Evolutionary conservation across 2,113 vertebrate genomes (phyloP).

Genomic region (Struthio camelus): DNA sequence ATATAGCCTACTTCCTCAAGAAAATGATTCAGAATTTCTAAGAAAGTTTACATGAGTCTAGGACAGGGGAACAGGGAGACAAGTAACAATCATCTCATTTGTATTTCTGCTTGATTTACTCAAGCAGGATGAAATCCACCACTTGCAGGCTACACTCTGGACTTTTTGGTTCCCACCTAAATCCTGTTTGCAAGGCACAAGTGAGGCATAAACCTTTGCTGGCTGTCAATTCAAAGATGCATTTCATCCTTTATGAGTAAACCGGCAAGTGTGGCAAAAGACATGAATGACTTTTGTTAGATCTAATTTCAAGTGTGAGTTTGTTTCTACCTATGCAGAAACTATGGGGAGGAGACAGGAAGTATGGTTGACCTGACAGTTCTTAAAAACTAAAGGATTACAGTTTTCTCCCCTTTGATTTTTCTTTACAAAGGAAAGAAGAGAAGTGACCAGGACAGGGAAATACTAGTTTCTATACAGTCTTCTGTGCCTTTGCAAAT

Average conservation of each 20-base stretch:
- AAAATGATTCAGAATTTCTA: not conserved
- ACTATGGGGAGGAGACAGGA: not conserved
- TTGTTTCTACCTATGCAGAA: not conserved
- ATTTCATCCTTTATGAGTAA: not conserved
- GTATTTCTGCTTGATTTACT: not conserved
- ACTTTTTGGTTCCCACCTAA: not conserved
- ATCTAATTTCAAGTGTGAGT: not conserved
- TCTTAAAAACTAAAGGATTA: conserved; percentile 19
- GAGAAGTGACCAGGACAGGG: not conserved
- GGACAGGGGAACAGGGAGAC: not conserved
- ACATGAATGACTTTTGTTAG: not conserved
- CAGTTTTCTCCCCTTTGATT: not conserved
- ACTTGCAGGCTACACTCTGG: not conserved
- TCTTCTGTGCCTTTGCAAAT: not conserved
- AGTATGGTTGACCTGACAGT: not conserved
- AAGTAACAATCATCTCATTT: not conserved
- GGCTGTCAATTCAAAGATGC: not conserved
- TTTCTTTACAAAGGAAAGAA: not conserved
- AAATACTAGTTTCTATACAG: not conserved
- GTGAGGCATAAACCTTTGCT: conserved; percentile 30
- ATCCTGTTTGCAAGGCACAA: conserved; percentile 25
- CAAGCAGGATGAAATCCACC: not conserved
- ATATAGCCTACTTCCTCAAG: not conserved
- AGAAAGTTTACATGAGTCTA: not conserved
- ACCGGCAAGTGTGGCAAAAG: not conserved